phyloP scores from a whole-genome alignment of 1,140 invertebrate species.

The Mercenaria mercenaria region DNA sequence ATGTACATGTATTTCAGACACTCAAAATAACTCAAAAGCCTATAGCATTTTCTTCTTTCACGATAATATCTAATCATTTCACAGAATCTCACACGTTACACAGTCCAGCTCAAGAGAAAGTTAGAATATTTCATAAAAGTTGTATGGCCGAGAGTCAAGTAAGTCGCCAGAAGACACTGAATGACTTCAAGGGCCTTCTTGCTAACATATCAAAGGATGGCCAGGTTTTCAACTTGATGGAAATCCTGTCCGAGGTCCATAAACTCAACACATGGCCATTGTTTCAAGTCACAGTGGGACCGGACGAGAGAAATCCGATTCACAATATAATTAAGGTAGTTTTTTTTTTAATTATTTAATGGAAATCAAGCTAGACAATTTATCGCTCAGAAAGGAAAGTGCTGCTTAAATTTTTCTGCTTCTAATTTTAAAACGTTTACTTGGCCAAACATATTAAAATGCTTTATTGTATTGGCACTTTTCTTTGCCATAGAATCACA shows the following conservation, averaged over 20 bases:
- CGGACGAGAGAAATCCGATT: slow-evolving; percentile 57
- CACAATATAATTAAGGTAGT: slow-evolving; percentile 50
- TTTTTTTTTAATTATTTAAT: neutral
- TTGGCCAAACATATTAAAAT: too few relatives aligned
- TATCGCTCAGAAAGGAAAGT: neutral
- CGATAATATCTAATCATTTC: too few relatives aligned
- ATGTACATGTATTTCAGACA: too few relatives aligned
- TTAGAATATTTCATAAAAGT: slow-evolving; percentile 39
- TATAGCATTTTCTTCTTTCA: too few relatives aligned
- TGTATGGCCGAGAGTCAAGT: slow-evolving; percentile 57
- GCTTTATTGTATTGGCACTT: too few relatives aligned
- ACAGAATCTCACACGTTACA: slow-evolving; percentile 50
- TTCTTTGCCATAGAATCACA: too few relatives aligned
- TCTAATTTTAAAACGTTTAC: too few relatives aligned
- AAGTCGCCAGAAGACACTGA: slow-evolving; percentile 17
- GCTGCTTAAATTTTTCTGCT: too few relatives aligned
- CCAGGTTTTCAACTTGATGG: slow-evolving; percentile 28
- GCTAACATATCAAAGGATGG: slow-evolving; percentile 28
- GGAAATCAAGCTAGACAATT: too few relatives aligned
- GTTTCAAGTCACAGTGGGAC: slow-evolving; percentile 46
- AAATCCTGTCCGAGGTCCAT: slow-evolving; percentile 24
- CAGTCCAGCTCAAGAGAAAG: slow-evolving; percentile 34
- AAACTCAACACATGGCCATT: slow-evolving; percentile 52
- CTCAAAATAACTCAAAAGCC: too few relatives aligned
- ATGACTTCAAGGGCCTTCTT: slow-evolving; percentile 44